Conservation (phyloP, 2,113 vertebrate species). For the Monarcha castaneiventris region DNA sequence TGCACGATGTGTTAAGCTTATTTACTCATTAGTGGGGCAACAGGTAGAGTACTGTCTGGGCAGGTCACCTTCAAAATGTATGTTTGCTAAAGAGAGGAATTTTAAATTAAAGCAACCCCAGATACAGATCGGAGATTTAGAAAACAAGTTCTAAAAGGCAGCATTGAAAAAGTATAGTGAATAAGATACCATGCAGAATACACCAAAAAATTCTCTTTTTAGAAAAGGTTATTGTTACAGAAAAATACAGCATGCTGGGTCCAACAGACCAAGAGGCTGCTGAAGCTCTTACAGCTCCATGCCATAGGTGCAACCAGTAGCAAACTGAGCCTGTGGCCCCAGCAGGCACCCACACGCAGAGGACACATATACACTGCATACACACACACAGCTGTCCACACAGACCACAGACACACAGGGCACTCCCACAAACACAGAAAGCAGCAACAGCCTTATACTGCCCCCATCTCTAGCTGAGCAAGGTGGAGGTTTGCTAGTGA, state of each 20-base stretch:
- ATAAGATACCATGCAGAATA: not conserved
- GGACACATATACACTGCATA: rapidly evolving
- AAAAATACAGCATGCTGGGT: not conserved
- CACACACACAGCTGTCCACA: no score
- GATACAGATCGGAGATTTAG: not conserved
- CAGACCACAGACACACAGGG: not conserved
- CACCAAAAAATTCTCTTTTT: rapidly evolving
- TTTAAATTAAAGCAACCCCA: not conserved
- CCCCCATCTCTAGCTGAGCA: not conserved
- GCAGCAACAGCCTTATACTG: not conserved
- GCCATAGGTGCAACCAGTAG: not conserved
- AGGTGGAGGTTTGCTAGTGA: not conserved
- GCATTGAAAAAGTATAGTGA: not conserved
- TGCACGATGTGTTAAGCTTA: not conserved
- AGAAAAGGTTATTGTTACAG: not conserved
- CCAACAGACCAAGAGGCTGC: not conserved
- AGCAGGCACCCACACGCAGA: rapidly evolving
- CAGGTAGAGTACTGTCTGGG: not conserved
- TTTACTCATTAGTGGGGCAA: not conserved
- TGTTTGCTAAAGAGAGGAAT: not conserved
- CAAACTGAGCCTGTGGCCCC: not conserved
- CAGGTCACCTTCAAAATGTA: not conserved
- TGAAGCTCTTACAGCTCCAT: not conserved
- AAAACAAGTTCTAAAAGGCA: not conserved
- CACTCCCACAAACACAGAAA: not conserved